Base-by-base conservation (phyloP, 2,113 vertebrate genomes). In the Petrocephalus zakoni region DNA sequence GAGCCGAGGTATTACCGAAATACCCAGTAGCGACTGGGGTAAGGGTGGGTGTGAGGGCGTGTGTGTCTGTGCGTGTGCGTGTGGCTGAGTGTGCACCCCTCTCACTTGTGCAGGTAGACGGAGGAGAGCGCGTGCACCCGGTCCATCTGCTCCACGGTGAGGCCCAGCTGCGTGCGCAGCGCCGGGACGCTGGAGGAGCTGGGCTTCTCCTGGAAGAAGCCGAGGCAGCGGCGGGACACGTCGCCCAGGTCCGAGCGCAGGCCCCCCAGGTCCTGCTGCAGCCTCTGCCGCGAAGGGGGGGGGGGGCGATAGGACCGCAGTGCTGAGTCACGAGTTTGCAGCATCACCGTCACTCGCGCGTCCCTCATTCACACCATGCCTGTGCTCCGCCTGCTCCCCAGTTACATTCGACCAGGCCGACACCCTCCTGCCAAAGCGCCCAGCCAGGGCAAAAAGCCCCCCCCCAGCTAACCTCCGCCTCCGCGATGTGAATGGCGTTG, bases 71-170 rank as follows among this genome's bases (percentile, higher is more conserved):
- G 29, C 29, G 5, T 1, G 29, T 21, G 37, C 37, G 1, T 49
- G 22, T 49, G 29, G 46, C 49, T n/a, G 22, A 58, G 78, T 88
- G 88, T 22, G 61, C 61, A 0, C n/a, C 61, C 11, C 22, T 90
- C 97, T 96, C 68, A 99, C 98, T 99, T 99, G 87, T 98, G 96
- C 90, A 98, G 89, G 94, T 97, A 99, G 93, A 97, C 91, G 2
- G 96, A 95, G 0, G 98, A 98, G 6, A 99, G 94, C 34, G 96
- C 94, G 52, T 96, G 95, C 0, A 97, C 95, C 75, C 94, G 95
- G 81, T 97, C 97, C 88, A 96, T 97, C 93, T 96, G 97, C 89
- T 96, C 97, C 51, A 99, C 95, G 19, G 97, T 91, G n/a, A 97
- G 90, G 89, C 93, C 95, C 8, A 99, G 96, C 46, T 99, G 97